These are phyloP conservation scores for Alca torda DNA, from an alignment of 2,797 vertebrate species.

Conservation along the genomic window DNA sequence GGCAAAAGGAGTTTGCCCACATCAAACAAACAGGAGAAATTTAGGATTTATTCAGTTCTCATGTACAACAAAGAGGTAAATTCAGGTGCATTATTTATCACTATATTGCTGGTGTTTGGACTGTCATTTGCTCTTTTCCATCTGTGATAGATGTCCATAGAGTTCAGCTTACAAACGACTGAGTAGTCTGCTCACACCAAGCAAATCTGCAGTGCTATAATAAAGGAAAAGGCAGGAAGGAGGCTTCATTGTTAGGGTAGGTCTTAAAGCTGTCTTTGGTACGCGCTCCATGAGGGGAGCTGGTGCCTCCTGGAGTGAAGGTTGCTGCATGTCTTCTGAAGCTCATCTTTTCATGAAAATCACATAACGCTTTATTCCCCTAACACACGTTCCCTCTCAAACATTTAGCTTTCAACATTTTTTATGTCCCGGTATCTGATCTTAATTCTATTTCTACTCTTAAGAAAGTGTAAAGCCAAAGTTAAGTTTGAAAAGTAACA, in stretches of 20 bases:
- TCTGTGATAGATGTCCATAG: neutral
- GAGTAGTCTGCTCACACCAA: neutral
- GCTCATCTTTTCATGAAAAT: neutral
- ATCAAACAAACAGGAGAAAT: neutral
- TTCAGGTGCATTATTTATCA: neutral
- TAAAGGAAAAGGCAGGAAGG: neutral
- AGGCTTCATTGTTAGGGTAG: neutral
- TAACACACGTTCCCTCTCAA: neutral
- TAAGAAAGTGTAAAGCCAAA: neutral
- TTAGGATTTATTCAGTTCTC: neutral
- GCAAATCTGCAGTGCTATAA: neutral
- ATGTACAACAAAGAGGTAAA: neutral
- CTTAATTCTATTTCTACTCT: neutral
- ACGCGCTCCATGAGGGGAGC: rapidly evolving
- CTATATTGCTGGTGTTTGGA: neutral
- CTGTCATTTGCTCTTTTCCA: neutral
- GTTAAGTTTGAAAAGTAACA: neutral
- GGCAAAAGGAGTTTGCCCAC: neutral
- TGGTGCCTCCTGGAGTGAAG: neutral
- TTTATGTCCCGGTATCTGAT: neutral
- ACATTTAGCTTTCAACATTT: neutral
- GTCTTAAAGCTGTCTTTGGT: neutral
- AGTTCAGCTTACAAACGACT: neutral
- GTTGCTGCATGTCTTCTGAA: neutral
- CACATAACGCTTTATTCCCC: neutral